Base-by-base conservation (phyloP, 37 sponge, comb jelly and placozoan genomes). In the Crambe crambe region DNA sequence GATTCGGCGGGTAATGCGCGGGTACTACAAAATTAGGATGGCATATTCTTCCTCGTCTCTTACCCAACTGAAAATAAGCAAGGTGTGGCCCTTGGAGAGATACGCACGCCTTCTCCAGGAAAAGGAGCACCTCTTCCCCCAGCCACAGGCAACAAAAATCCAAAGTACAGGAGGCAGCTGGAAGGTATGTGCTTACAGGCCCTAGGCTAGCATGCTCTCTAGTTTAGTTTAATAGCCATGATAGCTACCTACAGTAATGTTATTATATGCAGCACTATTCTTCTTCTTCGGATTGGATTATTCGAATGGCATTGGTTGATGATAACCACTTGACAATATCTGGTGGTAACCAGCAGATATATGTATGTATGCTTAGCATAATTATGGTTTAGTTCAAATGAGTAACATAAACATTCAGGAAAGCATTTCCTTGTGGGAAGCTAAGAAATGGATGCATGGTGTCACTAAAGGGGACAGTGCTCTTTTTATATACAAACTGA, bases 361-460 rank as follows among this genome's bases (percentile, higher is more conserved):
- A 74, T 75, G 87, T 87, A 38, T 39, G 76, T 70, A 12, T 65
- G 35, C 12, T 34, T 65, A 65, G 61, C 61, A 6, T 29, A 29
- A 65, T 65, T 65, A 17, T 65, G 31, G 3, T 32, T 8, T 65
- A 26, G 27, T 22, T 12, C 3, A 70, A 29, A 9, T 31, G 6
- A 37, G 12, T 56, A 68, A 3, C 21, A 4, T 61, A 27, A 9
- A 61, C 15, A 20, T 86, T 60, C 86, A 89, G 89, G 97, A 97
- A 86, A 93, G 89, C 56, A 85, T 97, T 78, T 90, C 89, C 31
- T 59, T 97, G 56, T 85, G 89, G 88, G 88, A 93, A 30, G 79
- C 89, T 3, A 40, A 81, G 51, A 90, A 83, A 40, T 91, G 91
- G 89, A 68, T 97, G 27, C 85, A 86, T 51, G 92, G 83, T 15